Base-by-base conservation (phyloP, 2,888 invertebrate genomes). In the Phorcus lineatus region DNA sequence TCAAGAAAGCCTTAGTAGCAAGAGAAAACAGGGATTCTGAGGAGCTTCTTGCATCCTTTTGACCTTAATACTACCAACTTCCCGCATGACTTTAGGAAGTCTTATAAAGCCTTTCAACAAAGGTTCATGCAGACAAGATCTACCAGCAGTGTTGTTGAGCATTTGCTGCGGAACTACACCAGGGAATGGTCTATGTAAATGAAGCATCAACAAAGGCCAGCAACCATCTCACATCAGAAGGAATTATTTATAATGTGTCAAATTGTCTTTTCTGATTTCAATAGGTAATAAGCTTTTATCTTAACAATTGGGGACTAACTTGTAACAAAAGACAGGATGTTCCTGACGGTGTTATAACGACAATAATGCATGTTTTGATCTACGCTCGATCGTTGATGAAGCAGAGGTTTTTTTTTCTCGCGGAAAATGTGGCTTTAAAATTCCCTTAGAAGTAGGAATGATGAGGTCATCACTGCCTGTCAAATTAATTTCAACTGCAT, bases 251-350 rank as follows among this genome's bases (percentile, higher is more conserved):
- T 70, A 2, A 40, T 70, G 70, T 70, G 31, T 70, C 70, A 40
- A 19, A 70, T 70, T 70, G 31, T 70, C 70, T 70, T 40, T 40
- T 19, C 70, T 70, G 70, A 70, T 70, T 70, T 70, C 70, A 70
- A 70, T 70, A 70, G 36, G 40, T 19, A 28, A 70, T 28, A 24
- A 70, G 19, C 70, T 36, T 67, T 36, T 11, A 70, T 36, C 36
- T 36, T 36, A 9, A 36, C 36, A 70, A 70, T 31, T 36, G 70
- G 31, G 28, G 70, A 28, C 62, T 28, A 62, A 9, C 28, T 62
- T 24, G 17, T 13, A 62, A 62, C 28, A 24, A 47, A 28, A 22
- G 62, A 62, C 62, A 62, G 24, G 24, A 24, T 16, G 24, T 62
- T 9, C 62, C 62, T 24, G 6, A 11, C 13, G 62, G 24, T 24